Conservation (phyloP, 2,888 invertebrate genomes). For the Pristionchus arcanus region DNA sequence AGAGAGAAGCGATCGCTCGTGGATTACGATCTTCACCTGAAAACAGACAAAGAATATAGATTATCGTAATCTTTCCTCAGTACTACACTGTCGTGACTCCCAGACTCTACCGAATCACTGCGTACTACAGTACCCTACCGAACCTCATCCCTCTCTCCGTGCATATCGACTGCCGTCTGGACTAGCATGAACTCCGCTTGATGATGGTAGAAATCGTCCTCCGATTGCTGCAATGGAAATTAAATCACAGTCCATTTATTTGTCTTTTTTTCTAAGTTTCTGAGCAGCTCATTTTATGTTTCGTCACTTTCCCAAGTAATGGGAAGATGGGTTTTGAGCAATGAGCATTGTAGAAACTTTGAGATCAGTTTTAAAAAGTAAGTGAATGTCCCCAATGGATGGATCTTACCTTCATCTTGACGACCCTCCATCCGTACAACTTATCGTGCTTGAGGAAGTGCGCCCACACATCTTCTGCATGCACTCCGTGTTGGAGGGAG, state of each 20-base stretch:
- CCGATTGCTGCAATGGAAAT: conserved; percentile 53
- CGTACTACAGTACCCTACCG: background rate
- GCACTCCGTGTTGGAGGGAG: conserved; percentile 83
- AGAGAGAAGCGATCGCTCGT: conserved; percentile 56
- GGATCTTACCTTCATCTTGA: conserved; percentile 82
- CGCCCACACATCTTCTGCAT: conserved; percentile 85
- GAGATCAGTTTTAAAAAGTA: too few species aligned
- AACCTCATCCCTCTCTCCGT: conserved; percentile 53
- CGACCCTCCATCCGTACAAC: conserved; percentile 85
- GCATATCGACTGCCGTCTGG: conserved; percentile 8
- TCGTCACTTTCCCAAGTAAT: background rate
- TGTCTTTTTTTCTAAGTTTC: too few species aligned
- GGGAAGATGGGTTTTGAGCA: too few species aligned
- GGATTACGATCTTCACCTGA: conserved; percentile 60
- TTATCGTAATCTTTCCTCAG: background rate
- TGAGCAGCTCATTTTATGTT: background rate
- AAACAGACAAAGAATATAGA: background rate
- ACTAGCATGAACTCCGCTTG: conserved; percentile 54
- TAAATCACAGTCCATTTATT: too few species aligned
- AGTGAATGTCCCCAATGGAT: background rate
- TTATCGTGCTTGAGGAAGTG: conserved; percentile 85
- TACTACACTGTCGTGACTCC: background rate
- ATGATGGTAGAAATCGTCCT: conserved; percentile 20
- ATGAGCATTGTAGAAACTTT: too few species aligned
- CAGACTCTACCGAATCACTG: background rate